A percentile compares a stretch with the other conserved stretches of the same genome.
Evolutionary conservation across 2,888 invertebrate genomes (phyloP).

Genomic region (Shargacucullia verbasci): DNA sequence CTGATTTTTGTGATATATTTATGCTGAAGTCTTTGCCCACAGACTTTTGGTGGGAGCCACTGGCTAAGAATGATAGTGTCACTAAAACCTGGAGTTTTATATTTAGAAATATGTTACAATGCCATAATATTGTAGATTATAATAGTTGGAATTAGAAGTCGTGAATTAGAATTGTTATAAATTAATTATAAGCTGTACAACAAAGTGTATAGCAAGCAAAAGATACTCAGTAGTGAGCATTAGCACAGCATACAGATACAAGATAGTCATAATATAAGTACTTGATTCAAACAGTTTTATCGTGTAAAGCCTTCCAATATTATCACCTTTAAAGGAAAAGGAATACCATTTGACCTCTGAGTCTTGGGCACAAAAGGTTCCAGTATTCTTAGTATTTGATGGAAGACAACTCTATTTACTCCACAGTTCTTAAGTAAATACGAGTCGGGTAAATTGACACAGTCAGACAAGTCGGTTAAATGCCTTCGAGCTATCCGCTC

Average conservation of each 20-base stretch:
- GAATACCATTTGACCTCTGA: constrained; percentile 74
- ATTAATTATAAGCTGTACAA: too few species aligned
- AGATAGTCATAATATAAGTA: too few species aligned
- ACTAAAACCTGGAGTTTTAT: constrained; percentile 64
- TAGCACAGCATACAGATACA: too few species aligned
- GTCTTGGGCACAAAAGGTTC: constrained; percentile 73
- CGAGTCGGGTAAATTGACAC: constrained; percentile 67
- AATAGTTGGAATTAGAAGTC: too few species aligned
- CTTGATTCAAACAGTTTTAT: too few species aligned
- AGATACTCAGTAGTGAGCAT: too few species aligned
- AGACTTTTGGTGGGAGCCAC: constrained; percentile 73
- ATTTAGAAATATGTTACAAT: too few species aligned
- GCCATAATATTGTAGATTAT: too few species aligned
- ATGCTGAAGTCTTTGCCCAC: constrained; percentile 73
- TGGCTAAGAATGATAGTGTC: constrained; percentile 71
- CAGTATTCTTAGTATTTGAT: constrained; percentile 67
- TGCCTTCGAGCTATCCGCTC: constrained; percentile 64
- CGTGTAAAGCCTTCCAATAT: too few species aligned
- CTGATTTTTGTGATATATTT: constrained; percentile 74
- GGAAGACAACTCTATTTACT: constrained; percentile 67
- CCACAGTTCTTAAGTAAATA: constrained; percentile 70
- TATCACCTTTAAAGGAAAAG: constrained; percentile 73
- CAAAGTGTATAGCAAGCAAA: too few species aligned
- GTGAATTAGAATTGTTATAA: too few species aligned
- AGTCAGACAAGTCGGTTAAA: constrained; percentile 66